These are phyloP conservation scores for Alethe diademata DNA, from an alignment of 2,113 vertebrate genomes.

Conservation along the genomic window DNA sequence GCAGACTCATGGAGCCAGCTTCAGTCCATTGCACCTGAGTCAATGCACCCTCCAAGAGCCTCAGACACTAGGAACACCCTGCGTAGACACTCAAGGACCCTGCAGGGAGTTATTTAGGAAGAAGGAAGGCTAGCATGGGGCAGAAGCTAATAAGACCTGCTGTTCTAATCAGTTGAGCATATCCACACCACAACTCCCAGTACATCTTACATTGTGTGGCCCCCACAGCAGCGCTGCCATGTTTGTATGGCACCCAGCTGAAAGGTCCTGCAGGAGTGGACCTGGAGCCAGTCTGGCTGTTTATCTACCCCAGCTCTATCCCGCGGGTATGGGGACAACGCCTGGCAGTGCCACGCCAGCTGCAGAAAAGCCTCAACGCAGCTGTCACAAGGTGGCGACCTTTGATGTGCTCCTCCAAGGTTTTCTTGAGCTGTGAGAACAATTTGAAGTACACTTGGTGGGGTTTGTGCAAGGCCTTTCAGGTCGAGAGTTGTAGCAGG, in stretches of 20 bases:
- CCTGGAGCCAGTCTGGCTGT: not conserved
- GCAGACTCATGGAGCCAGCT: not conserved
- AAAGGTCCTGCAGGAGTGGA: not conserved
- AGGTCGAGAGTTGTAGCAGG: not conserved
- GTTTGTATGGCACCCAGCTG: not conserved
- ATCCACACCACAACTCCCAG: not conserved
- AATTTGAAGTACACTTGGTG: too few species aligned
- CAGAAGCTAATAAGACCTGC: not conserved
- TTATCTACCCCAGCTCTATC: not conserved
- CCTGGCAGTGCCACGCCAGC: not conserved
- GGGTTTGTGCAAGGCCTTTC: not conserved
- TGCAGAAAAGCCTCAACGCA: not conserved
- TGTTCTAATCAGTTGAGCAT: not conserved
- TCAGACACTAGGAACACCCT: not conserved
- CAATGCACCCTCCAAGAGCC: not conserved
- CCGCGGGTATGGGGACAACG: fast-evolving
- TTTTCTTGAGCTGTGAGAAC: not conserved
- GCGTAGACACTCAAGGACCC: not conserved
- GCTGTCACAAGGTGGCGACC: conserved; percentile 45
- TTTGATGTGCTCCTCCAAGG: not conserved
- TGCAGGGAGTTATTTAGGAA: not conserved
- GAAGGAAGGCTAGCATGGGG: not conserved
- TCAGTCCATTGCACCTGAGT: not conserved
- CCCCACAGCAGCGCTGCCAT: not conserved
- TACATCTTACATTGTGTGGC: not conserved